Evolutionary conservation across 2,113 vertebrate genomes (phyloP).

Genomic region (Poeciliopsis turrubarensis): DNA sequence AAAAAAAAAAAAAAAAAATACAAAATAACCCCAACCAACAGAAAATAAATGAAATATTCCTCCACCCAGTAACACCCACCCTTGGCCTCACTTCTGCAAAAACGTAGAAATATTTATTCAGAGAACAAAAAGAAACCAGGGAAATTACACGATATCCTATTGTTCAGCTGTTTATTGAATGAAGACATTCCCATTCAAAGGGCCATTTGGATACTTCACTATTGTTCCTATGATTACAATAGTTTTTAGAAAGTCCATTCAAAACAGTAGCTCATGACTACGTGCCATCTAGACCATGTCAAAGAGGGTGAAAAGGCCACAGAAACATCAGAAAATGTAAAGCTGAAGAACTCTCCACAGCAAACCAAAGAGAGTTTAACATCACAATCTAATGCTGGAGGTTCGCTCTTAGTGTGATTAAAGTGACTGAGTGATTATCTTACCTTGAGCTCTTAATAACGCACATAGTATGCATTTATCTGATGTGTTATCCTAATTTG

Average conservation of each 20-base stretch:
- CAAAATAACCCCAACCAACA: constrained; percentile 27
- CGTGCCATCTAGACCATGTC: constrained; percentile 52
- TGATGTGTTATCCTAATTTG: neutral
- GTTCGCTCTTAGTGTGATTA: neutral
- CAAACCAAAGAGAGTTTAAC: neutral
- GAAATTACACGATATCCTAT: constrained; percentile 66
- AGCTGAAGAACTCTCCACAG: neutral
- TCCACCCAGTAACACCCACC: constrained; percentile 23
- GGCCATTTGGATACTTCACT: constrained; percentile 44
- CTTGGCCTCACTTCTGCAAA: constrained; percentile 38
- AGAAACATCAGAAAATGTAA: neutral
- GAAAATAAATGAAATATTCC: constrained; percentile 38
- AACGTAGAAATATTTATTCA: constrained; percentile 65
- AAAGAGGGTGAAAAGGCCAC: constrained; percentile 66
- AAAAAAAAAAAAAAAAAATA: constrained; percentile 9
- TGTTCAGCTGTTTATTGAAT: constrained; percentile 74
- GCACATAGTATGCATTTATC: neutral
- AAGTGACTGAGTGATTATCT: no score
- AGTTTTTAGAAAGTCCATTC: constrained; percentile 60
- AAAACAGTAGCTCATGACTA: constrained; percentile 51
- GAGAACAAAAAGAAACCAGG: constrained; percentile 49
- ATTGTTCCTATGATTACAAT: constrained; percentile 67
- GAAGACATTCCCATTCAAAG: constrained; percentile 56
- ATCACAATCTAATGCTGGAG: neutral
- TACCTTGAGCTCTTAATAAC: no score